phyloP scores from a whole-genome alignment of 2,113 vertebrate species.

The Notarius quadriscutis region DNA sequence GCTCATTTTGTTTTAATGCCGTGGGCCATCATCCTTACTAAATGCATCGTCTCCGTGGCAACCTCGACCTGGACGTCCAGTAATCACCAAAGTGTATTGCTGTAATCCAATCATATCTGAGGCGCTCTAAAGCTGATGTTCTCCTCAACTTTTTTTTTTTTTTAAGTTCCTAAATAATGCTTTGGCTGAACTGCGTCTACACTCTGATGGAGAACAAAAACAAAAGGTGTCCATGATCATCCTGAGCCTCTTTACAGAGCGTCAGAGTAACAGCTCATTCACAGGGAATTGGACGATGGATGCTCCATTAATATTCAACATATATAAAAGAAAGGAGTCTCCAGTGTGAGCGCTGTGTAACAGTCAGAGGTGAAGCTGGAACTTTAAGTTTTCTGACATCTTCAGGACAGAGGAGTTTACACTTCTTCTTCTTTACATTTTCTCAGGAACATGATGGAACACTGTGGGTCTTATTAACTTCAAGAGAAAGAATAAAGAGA shows the following conservation, averaged over 20 bases:
- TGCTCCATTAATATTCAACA: neutral
- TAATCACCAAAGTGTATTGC: neutral
- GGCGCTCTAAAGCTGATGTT: neutral
- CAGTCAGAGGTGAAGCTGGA: too few species aligned
- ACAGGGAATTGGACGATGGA: neutral
- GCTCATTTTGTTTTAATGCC: constrained; percentile 31
- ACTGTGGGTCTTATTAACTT: neutral
- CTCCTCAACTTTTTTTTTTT: neutral
- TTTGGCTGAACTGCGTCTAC: neutral
- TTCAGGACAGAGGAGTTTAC: too few species aligned
- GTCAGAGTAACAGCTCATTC: neutral
- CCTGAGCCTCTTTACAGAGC: neutral
- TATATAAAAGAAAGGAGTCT: neutral
- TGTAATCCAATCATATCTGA: constrained; percentile 1
- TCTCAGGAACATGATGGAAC: neutral
- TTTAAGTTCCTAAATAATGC: neutral
- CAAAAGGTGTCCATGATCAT: neutral
- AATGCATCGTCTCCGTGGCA: neutral
- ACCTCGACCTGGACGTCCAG: constrained; percentile 10
- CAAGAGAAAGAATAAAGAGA: neutral
- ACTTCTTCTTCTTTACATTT: neutral
- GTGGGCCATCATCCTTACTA: constrained; percentile 13
- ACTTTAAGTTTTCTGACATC: too few species aligned
- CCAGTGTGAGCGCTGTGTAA: neutral
- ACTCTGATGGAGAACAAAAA: neutral